Conservation (phyloP, 2,113 vertebrate species). For the Charina bottae region DNA sequence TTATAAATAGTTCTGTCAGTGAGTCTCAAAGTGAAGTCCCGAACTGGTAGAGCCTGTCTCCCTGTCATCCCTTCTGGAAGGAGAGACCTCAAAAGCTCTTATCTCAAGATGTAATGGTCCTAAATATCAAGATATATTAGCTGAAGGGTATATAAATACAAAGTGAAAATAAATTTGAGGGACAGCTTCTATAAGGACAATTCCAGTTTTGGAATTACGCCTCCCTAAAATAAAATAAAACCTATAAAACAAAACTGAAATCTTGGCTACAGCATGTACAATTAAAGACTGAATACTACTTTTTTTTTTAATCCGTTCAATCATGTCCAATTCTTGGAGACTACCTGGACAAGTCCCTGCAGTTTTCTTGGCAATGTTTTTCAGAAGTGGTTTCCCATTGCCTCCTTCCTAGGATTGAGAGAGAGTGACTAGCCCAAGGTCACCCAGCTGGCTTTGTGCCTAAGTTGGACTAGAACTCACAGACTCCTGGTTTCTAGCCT, state of each 20-base stretch:
- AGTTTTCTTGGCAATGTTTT: too few relatives aligned
- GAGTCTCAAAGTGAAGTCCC: background rate
- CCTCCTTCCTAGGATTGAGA: too few relatives aligned
- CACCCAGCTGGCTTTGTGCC: too few relatives aligned
- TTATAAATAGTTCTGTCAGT: background rate
- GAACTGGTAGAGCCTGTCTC: background rate
- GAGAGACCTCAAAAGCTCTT: background rate
- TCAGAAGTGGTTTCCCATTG: too few relatives aligned
- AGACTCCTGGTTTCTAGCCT: too few relatives aligned
- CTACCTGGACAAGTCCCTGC: too few relatives aligned
- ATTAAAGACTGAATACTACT: slow-evolving; percentile 67
- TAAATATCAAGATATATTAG: slow-evolving; percentile 52
- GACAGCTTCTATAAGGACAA: slow-evolving; percentile 60
- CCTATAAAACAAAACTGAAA: slow-evolving; percentile 17
- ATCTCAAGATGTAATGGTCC: background rate
- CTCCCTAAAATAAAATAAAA: slow-evolving; percentile 40
- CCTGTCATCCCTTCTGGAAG: background rate
- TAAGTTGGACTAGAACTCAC: too few relatives aligned
- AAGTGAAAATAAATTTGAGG: slow-evolving; percentile 48
- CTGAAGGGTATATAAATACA: slow-evolving; percentile 53
- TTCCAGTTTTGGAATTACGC: slow-evolving; percentile 50
- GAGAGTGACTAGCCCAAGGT: too few relatives aligned
- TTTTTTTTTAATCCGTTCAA: too few relatives aligned
- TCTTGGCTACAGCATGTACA: slow-evolving; percentile 55
- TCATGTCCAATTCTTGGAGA: too few relatives aligned